Evolutionary conservation across 2,888 invertebrate genomes (phyloP), one percentile per base, ranked within the genome.

Genomic region (Cyrtodaria siliqua): DNA sequence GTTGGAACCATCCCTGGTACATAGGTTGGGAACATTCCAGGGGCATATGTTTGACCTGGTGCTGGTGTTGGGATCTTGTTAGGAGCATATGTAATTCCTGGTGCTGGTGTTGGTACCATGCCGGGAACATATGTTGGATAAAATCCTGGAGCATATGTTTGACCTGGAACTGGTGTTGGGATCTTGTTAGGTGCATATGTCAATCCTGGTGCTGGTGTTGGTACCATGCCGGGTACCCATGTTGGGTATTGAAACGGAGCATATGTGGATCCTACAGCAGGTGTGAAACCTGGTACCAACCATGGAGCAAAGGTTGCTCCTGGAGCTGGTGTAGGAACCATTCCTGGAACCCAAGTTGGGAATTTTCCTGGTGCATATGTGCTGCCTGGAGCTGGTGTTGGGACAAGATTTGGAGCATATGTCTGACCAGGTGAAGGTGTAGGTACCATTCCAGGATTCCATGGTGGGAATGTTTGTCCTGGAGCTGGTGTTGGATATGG

Each of bases 141-240:
- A 52, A 67, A 60, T 3, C 73, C 68, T 24, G 87, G 87, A 29
- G 82, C 75, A 59, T 79, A 85, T 14, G 80, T 79, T 27, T 56
- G 49, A 8, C 83, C 81, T 55, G 84, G 83, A 20, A 64, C 81
- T 29, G 84, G 83, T 23, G 86, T 86, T 50, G 82, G 84, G 27
- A 76, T 49, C 50, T 61, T 50, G 29, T 59, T 40, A 52, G 84
- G 82, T 24, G 83, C 74, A 70, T 72, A 82, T 4, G 83, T 85
- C 2, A 24, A 29, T 33, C 83, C 83, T 47, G 83, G 83, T 8
- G 66, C 72, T 53, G 84, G 84, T 38, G 86, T 83, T 55, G 78
- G 78, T 47, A 80, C 71, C 74, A 77, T 78, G 2, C 77, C 81
- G 63, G 83, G 85, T 16, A 27, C 55, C 24, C 67, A 74, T 44